phyloP scores from a whole-genome alignment of 2,113 vertebrate species.

The Clinocottus analis region DNA sequence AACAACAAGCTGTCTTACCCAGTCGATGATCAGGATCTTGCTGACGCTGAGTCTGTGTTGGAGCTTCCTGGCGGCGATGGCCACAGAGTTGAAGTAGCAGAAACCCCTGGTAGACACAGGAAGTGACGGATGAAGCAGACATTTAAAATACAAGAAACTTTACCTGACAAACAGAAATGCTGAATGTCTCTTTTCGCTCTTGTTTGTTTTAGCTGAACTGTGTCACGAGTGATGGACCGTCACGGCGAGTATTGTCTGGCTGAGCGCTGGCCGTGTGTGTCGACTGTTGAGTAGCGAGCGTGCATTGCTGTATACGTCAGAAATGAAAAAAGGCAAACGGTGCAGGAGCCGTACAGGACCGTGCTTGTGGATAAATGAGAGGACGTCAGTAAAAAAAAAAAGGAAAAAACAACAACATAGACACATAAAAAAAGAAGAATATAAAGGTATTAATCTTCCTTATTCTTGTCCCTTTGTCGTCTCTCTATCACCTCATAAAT shows the following conservation, averaged over 20 bases:
- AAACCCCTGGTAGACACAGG: slow-evolving; percentile 85
- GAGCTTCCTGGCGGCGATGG: slow-evolving; percentile 90
- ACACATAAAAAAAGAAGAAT: background rate
- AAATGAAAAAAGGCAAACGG: background rate
- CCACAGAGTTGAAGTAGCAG: slow-evolving; percentile 96
- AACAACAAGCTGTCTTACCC: slow-evolving; percentile 85
- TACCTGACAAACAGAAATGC: background rate
- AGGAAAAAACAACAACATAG: background rate
- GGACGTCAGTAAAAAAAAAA: no score
- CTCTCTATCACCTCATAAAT: slow-evolving; percentile 43
- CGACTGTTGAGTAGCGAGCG: background rate
- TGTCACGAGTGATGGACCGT: background rate
- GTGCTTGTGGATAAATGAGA: background rate
- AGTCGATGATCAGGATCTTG: slow-evolving; percentile 96
- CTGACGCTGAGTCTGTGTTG: slow-evolving; percentile 87
- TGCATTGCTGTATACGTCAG: background rate
- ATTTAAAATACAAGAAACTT: background rate
- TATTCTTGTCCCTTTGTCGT: slow-evolving; percentile 16
- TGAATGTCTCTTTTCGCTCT: background rate
- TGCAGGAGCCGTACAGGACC: background rate
- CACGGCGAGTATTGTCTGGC: background rate
- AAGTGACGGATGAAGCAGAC: background rate
- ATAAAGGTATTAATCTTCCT: slow-evolving; percentile 30
- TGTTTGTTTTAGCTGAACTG: background rate
- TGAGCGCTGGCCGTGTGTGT: background rate